A percentile compares a stretch with the other conserved stretches of the same genome.
These are phyloP conservation scores for Phainopepla nitens DNA, from an alignment of 2,113 vertebrate species.

Conservation along the genomic window DNA sequence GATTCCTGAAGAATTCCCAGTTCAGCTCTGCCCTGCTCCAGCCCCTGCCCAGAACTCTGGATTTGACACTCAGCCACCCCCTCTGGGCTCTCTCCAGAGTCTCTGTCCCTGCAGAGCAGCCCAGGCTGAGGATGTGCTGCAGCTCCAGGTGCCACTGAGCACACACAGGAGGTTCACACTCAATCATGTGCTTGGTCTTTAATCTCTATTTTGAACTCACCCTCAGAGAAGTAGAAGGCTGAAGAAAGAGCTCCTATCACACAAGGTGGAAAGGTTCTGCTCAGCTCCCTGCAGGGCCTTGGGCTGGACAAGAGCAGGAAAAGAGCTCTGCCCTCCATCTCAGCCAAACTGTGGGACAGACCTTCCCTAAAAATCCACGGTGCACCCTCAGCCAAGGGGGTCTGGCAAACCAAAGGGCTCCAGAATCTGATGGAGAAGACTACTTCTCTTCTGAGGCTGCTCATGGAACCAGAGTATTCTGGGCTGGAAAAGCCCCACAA, in stretches of 20 bases:
- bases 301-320: neutral
- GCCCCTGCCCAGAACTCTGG: neutral
- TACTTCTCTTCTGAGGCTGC: neutral
- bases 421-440: too few species aligned
- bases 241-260: neutral
- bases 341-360: neutral
- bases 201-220: neutral
- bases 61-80: neutral
- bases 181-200: neutral
- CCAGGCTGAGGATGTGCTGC: neutral
- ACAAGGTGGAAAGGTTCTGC: neutral
- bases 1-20: neutral
- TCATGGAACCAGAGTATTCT: neutral
- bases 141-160: neutral
- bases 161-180: accelerated
- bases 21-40: neutral
- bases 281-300: neutral
- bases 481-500: neutral
- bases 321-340: neutral
- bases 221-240: neutral
- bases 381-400: neutral
- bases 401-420: neutral
- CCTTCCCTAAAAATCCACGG: neutral
- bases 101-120: neutral
- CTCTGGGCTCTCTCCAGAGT: neutral